Evolutionary conservation across 2,113 vertebrate species (phyloP).

Genomic region (Myanophis thanlyinensis): DNA sequence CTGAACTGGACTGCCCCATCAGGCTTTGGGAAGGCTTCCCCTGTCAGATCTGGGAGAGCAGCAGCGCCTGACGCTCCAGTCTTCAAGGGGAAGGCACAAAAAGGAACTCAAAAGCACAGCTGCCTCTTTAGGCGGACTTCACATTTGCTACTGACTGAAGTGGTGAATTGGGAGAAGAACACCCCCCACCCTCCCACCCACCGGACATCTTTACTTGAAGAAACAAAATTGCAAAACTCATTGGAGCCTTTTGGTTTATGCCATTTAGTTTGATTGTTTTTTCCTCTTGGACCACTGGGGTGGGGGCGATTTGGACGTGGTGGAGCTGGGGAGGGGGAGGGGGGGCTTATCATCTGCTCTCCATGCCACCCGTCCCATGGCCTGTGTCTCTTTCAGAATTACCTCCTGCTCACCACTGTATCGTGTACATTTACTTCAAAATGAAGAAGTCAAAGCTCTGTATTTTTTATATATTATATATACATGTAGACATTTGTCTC

Average conservation of each 20-base stretch:
- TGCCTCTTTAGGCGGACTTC: slow-evolving; percentile 39
- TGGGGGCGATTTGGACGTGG: not conserved
- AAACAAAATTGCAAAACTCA: slow-evolving; percentile 16
- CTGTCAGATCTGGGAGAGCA: not conserved
- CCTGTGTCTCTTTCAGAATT: slow-evolving; percentile 63
- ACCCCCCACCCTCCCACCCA: too few relatives aligned
- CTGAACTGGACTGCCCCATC: slow-evolving; percentile 6
- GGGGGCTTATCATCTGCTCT: not conserved
- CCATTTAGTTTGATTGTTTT: not conserved
- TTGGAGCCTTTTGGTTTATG: not conserved
- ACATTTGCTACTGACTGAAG: slow-evolving; percentile 51
- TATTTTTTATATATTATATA: slow-evolving; percentile 75
- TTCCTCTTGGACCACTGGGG: slow-evolving; percentile 5
- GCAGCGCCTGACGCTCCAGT: not conserved
- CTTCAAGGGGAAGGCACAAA: not conserved
- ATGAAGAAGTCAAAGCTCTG: slow-evolving; percentile 64
- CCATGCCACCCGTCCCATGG: slow-evolving; percentile 39
- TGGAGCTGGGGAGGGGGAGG: not conserved
- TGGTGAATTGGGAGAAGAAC: slow-evolving; percentile 9
- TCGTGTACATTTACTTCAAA: slow-evolving; percentile 70
- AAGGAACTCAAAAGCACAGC: slow-evolving; percentile 42
- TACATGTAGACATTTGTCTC: slow-evolving; percentile 60
- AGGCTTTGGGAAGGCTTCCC: slow-evolving; percentile 19
- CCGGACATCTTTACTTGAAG: slow-evolving; percentile 62
- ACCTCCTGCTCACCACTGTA: slow-evolving; percentile 63